Conservation (phyloP, 2,797 vertebrate species). For the Hyperoplus immaculatus region DNA sequence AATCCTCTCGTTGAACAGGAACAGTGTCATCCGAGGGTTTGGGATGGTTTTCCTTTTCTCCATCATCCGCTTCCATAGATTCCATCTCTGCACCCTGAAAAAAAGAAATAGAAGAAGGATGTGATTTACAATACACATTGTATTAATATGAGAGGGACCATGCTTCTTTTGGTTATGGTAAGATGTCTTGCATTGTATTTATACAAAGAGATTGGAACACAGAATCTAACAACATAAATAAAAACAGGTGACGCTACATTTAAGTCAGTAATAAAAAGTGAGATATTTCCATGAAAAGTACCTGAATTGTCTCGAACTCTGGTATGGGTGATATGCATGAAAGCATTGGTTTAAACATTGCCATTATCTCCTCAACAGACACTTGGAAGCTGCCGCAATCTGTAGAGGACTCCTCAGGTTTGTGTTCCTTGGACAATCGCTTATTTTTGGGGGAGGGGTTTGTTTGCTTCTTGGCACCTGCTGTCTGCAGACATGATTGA, state of each 20-base stretch:
- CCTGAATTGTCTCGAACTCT: conserved; percentile 65
- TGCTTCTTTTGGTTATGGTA: not conserved
- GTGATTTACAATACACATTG: not conserved
- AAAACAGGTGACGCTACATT: not conserved
- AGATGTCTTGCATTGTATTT: not conserved
- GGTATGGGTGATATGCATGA: conserved; percentile 91
- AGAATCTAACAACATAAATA: not conserved
- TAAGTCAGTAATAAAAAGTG: not conserved
- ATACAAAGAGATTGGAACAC: not conserved
- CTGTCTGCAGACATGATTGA: conserved; percentile 22
- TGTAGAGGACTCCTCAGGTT: conserved; percentile 5
- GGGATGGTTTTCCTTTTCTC: conserved; percentile 43
- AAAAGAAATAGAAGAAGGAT: conserved; percentile 47
- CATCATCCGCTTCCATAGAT: conserved; percentile 72
- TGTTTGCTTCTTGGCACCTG: conserved; percentile 14
- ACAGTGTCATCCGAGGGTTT: conserved; percentile 3
- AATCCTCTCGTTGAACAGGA: conserved; percentile 23
- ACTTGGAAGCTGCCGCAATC: conserved; percentile 28
- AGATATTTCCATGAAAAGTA: not conserved
- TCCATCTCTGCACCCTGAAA: conserved; percentile 83
- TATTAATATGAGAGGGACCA: not conserved
- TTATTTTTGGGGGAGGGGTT: conserved; percentile 33
- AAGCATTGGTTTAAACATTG: conserved; percentile 87
- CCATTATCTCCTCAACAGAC: conserved; percentile 82
- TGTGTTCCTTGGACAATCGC: conserved; percentile 35